Base-by-base conservation (phyloP, 92 coral and sea anemone genomes). In the Palythoa grandiflora region DNA sequence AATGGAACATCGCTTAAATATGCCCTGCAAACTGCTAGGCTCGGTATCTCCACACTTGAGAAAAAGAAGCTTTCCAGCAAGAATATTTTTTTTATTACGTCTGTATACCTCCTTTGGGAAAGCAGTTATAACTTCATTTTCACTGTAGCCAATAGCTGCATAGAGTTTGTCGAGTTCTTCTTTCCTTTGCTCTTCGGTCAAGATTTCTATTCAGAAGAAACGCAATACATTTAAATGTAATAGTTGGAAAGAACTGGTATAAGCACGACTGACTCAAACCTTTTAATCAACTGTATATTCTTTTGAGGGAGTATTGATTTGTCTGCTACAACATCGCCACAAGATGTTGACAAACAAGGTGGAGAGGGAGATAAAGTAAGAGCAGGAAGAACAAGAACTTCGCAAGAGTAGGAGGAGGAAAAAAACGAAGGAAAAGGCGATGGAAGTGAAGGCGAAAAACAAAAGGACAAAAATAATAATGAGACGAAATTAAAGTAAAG, bases 101-200 rank as follows among this genome's bases (percentile, higher is more conserved):
- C 50, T 1, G 20, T 68, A 9, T 61, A 93, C 98, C 94, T 95
- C 94, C 83, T 95, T 95, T 3, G 98, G 98, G 66, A 93, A 95
- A 65, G 98, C 89, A 12, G 98, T 93, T 55, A 95, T 91, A 84
- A 89, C 89, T 73, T 97, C 99, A 83, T 89, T 94, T 71, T 97
- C 98, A 59, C 98, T 97, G 90, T 97, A 97, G 35, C 99, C 99
- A 36, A 97, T 95, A 55, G 99, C 99, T 39, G 93, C 87, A 79
- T 97, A 97, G 57, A 97, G 77, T 77, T 97, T 97, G 68, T 92
- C 92, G 60, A 93, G 68, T 84, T 97, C 99, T 51, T 94, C 99
- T 86, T 93, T 83, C 83, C 91, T 92, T 90, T 97, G 97, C 13
- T 97, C 99, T 53, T 95, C 94, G 35, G 96, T 93, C 19, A 97